Base-by-base conservation (phyloP, 2,888 invertebrate species). In the Agrotis puta region DNA sequence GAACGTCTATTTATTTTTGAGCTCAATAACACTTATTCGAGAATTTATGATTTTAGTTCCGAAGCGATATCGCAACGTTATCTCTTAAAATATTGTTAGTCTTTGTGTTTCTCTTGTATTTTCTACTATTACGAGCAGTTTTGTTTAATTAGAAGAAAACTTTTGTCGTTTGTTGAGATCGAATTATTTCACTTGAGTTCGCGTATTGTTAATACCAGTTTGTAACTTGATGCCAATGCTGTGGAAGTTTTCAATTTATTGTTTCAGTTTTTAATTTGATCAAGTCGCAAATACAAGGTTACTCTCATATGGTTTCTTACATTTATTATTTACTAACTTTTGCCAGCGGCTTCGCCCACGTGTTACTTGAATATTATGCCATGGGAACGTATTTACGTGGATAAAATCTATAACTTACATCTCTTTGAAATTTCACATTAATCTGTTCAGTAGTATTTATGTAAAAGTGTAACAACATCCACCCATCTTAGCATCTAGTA, bases 21-120 rank as follows among this genome's bases (percentile, higher is more conserved):
- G 73, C 62, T 51, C 47, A 70, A 78, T 56, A 70, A 65, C 54
- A 74, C 24, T 69, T 67, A 65, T 68, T 45, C 22, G 0, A 20
- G 2, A 64, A 78, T 82, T 82, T 78, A 82, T 70, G 74, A 51
- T 54, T 66, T 70, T 58, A 67, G 69, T 80, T 78, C 20, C 4
- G 59, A 78, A 59, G 48, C 45, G 39, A 82, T 77, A 81, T 61
- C 50, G 50, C 13, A 59, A 45, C 39, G 51, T 67, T 73, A 73
- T 78, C 70, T 70, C 13, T 51, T n/a, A 62, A 80, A 63, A 80
- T 77, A 80, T 74, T 79, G 53, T 68, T 39, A 74, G 22, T 54
- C 18, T 59, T 66, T 27, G 59, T 51, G 16, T 81, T 71, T 72
- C 24, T 22, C 27, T 51, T 27, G 47, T 54, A 43, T 57, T 39